Base-by-base conservation (phyloP, 2,113 vertebrate species). In the Pithys albifrons region DNA sequence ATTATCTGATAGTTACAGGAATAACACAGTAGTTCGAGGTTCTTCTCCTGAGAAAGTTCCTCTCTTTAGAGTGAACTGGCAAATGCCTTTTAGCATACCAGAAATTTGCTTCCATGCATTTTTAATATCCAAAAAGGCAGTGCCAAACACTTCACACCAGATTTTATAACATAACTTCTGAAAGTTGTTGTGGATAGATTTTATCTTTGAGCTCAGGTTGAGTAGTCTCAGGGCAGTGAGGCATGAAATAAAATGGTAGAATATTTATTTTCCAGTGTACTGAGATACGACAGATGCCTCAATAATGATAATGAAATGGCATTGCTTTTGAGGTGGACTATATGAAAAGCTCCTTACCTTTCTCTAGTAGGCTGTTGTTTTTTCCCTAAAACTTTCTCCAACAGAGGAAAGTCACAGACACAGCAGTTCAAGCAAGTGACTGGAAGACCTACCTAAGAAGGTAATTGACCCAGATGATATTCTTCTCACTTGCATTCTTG, bases 391-490 rank as follows among this genome's bases (percentile, higher is more conserved):
- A 52, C n/a, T 73, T 54, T 93, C 51, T 71, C 28, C 5, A 28
- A 20, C 25, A 88, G 31, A 84, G 46, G 88, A 41, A 94, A 89
- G 84, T 28, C 90, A 49, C 64, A 85, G 51, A 76, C 46, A 80
- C 49, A 95, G 54, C 48, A 75, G 55, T 54, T 95, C 54, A 92
- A 96, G 96, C 20, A 52, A 97, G 64, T 76, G 89, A 94, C 95
- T 94, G 59, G 62, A 82, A 95, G 71, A 94, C 96, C 74, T 98
- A 99, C 99, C 99, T 99, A 91, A 99, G 99, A 83, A 99, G 99
- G 70, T 99, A 99, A 98, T 99, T 99, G 98, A 99, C 99, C 99
- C 99, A 99, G 98, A 99, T 99, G 97, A 99, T 98, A 92, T 99
- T 99, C 98, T 99, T 99, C 96, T 99, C 99, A 48, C 98, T 99